Conservation (phyloP, 2,113 vertebrate genomes). For the Stigmatopora nigra region DNA sequence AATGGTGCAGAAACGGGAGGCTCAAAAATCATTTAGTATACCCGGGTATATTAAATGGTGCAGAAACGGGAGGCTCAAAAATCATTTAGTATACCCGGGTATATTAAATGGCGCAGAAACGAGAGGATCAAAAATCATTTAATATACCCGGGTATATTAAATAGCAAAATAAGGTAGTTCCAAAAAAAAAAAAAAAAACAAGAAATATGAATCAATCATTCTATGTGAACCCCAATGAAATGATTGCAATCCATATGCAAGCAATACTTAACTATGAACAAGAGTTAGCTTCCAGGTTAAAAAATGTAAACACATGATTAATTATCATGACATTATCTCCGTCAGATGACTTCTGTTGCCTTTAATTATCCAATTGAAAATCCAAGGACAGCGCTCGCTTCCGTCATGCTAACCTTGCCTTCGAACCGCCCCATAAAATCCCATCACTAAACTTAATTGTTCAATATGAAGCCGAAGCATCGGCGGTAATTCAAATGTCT, state of each 20-base stretch:
- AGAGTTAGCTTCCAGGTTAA: constrained; percentile 9
- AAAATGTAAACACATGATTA: constrained; percentile 42
- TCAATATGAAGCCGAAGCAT: constrained; percentile 75
- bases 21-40: too few species aligned
- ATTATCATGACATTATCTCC: constrained; percentile 44
- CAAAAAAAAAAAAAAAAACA: too few species aligned
- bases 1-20: too few species aligned
- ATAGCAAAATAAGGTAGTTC: too few species aligned
- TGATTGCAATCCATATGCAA: not conserved
- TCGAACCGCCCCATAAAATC: constrained; percentile 70
- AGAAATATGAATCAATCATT: too few species aligned
- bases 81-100: too few species aligned
- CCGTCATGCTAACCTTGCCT: constrained; percentile 58
- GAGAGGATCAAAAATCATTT: too few species aligned
- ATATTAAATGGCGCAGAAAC: too few species aligned
- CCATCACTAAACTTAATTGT: constrained; percentile 74
- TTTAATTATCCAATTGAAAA: constrained; percentile 72
- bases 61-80: too few species aligned
- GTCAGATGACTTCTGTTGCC: constrained; percentile 42
- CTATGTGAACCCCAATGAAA: not conserved
- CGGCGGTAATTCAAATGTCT: constrained; percentile 75
- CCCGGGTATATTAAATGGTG: too few species aligned
- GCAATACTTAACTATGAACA: not conserved
- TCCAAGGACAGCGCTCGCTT: constrained; percentile 54
- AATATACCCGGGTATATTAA: too few species aligned